phyloP scores from a whole-genome alignment of 1,140 invertebrate genomes.

The Lepidurus couesii region DNA sequence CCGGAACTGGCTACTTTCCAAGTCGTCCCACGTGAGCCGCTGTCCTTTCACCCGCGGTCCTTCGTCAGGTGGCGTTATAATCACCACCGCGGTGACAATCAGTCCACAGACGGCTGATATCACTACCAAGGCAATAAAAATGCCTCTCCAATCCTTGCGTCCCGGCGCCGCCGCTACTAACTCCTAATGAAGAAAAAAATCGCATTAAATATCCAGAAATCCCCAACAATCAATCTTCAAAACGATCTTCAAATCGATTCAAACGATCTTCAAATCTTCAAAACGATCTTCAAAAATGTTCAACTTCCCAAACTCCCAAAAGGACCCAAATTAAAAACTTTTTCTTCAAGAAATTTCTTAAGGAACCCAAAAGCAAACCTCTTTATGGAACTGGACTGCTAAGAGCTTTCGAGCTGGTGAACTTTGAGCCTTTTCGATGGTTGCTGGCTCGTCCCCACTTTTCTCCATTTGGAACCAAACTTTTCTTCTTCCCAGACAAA shows the following conservation, averaged over 20 bases:
- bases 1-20: constrained; percentile 57
- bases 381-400: background rate
- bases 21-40: constrained; percentile 59
- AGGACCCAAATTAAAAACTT: too few species aligned
- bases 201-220: too few species aligned
- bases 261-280: too few species aligned
- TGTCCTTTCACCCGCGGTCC: constrained; percentile 35
- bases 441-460: background rate
- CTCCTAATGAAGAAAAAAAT: constrained; percentile 53
- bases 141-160: constrained; percentile 82
- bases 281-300: too few species aligned
- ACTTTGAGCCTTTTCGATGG: background rate
- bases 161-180: constrained; percentile 70
- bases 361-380: background rate
- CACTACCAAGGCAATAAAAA: constrained; percentile 79
- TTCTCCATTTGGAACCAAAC: background rate
- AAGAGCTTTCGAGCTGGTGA: constrained; percentile 9
- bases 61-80: constrained; percentile 35
- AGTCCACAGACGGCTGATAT: constrained; percentile 72
- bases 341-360: background rate
- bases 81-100: constrained; percentile 32
- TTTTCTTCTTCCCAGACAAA: background rate
- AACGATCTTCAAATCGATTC: too few species aligned
- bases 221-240: too few species aligned
- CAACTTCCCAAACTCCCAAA: too few species aligned